These are phyloP conservation scores for Xestoiulus laeticollis DNA, from an alignment of 2,888 invertebrate species.

Conservation along the genomic window DNA sequence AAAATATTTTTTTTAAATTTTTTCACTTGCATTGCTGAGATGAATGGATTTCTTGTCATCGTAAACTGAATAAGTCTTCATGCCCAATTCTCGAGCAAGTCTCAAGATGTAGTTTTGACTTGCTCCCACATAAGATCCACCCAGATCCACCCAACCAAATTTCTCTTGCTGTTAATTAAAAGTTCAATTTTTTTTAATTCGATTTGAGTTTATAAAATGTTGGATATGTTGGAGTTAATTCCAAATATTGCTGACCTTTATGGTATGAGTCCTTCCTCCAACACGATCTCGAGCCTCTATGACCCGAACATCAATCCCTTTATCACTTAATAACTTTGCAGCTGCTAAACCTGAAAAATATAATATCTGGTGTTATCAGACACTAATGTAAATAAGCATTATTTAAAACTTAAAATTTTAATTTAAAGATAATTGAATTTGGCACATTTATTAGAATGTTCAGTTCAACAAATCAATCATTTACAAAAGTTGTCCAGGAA, in stretches of 20 bases:
- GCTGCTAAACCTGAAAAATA: constrained; percentile 59
- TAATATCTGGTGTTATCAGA: too few species aligned
- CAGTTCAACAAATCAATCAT: too few species aligned
- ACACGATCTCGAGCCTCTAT: constrained; percentile 64
- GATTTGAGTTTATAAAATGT: too few species aligned
- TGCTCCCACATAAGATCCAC: constrained; percentile 65
- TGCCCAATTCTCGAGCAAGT: constrained; percentile 62
- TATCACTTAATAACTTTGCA: constrained; percentile 59
- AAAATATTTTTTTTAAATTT: too few species aligned
- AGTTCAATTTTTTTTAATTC: too few species aligned
- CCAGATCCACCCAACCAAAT: constrained; percentile 62
- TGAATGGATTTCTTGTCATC: constrained; percentile 52
- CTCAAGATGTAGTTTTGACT: constrained; percentile 63
- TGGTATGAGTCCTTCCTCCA: constrained; percentile 65
- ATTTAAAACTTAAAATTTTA: too few species aligned
- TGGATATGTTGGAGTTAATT: too few species aligned
- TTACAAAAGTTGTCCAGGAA: too few species aligned
- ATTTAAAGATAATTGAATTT: too few species aligned
- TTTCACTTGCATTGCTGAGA: constrained; percentile 54
- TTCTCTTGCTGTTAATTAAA: constrained; percentile 59
- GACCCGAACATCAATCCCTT: constrained; percentile 60
- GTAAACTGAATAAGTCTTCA: constrained; percentile 61
- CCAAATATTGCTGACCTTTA: constrained; percentile 52
- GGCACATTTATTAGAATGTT: too few species aligned
- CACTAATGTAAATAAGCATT: too few species aligned